phyloP scores from a whole-genome alignment of 2,888 invertebrate species.

The Unio delphinus region DNA sequence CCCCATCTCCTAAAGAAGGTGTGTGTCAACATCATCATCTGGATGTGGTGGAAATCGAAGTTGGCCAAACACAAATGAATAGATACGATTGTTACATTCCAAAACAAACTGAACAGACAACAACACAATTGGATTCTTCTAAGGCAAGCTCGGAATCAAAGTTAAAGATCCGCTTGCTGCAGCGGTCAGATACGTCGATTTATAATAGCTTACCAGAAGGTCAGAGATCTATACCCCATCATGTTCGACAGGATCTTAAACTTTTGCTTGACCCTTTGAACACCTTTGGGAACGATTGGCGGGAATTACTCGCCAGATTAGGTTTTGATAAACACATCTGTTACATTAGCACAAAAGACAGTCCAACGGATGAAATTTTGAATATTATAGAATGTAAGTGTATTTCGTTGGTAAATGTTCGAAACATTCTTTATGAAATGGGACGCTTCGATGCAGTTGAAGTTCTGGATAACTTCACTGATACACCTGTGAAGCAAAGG shows the following conservation, averaged over 20 bases:
- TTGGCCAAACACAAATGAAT: neutral
- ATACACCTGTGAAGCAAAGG: neutral
- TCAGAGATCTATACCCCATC: constrained; percentile 16
- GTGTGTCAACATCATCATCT: constrained; percentile 12
- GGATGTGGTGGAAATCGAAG: constrained; percentile 14
- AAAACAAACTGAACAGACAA: neutral
- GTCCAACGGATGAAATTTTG: constrained; percentile 38
- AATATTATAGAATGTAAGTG: constrained; percentile 24
- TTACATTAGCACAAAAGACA: constrained; percentile 16
- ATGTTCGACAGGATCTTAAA: constrained; percentile 25
- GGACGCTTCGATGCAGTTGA: constrained; percentile 12
- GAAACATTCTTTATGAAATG: constrained; percentile 12
- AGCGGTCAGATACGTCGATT: neutral
- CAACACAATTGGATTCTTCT: neutral
- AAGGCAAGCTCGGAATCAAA: neutral
- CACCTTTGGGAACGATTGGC: constrained; percentile 40
- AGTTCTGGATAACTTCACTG: constrained; percentile 10
- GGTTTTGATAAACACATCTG: constrained; percentile 31
- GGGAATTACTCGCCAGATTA: constrained; percentile 30
- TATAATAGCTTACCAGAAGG: constrained; percentile 1
- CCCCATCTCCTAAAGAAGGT: neutral
- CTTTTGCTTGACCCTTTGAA: constrained; percentile 35
- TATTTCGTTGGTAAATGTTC: constrained; percentile 17
- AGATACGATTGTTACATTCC: constrained; percentile 6
- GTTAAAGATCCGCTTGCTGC: neutral